Evolutionary conservation across 1,140 invertebrate genomes (phyloP), one percentile per base, ranked within the genome.

Genomic region (Trichomalopsis sarcophagae): DNA sequence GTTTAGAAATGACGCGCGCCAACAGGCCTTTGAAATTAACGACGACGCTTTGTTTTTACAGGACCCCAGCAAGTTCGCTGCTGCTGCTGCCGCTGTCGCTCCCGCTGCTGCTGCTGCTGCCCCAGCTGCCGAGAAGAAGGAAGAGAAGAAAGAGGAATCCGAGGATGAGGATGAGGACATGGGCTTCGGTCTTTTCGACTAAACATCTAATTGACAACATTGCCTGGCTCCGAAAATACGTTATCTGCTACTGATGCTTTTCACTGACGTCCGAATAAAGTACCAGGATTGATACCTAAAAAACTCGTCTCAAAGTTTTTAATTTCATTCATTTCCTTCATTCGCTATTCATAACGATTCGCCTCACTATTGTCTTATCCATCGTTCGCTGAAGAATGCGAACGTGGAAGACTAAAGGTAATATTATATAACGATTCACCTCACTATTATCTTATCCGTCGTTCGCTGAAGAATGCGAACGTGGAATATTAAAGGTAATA

Each of bases 141-240:
- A 96, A 89, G 95, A 97, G 87, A 96, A 97, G 92, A 96, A 97
- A 91, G 95, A 96, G 91, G 95, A 96, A 86, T 96, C 96, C 86
- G 96, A 97, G 90, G 95, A 95, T 44, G 97, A 97, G 89, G 98
- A 99, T 92, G 98, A 99, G 89, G 98, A 98, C 91, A 99, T 99
- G 97, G 98, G 98, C 90, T 98, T 99, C 91, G 97, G 97, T 94
- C 96, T 99, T 17, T 99, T 99, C 91, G 98, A 98, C 93, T 98
- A 98, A 96, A 73, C 71, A 55, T 81, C 76, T 47, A 62, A 47
- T 86, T 50, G 17, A 71, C 50, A 30, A 36, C 36, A 71, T 50
- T 55, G 7, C 3, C 9, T 78, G 23, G 23, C n/a, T 78, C 55
- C 23, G n/a, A 62, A 75, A 44, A n/a, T 66, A 84, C 50, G n/a